Evolutionary conservation across 2,797 vertebrate genomes (phyloP).

Genomic region (Takifugu rubripes): DNA sequence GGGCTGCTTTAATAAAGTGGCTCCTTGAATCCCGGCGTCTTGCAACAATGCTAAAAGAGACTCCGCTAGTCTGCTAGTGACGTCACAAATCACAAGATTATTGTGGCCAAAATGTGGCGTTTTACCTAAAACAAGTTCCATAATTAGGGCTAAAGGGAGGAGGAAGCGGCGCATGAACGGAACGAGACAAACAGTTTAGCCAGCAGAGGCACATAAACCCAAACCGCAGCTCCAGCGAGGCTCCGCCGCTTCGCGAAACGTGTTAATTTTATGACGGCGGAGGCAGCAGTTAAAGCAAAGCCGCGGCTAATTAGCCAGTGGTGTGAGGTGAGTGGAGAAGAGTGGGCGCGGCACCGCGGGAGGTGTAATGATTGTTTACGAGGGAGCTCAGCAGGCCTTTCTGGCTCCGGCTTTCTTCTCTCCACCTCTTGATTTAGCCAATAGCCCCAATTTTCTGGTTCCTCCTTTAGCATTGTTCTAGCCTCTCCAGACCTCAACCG

Average conservation of each 20-base stretch:
- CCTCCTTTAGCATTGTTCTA: constrained; percentile 7
- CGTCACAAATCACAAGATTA: too few species aligned
- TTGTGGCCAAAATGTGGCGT: too few species aligned
- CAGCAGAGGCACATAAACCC: constrained; percentile 68
- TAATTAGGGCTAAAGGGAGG: too few species aligned
- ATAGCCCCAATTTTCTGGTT: constrained; percentile 21
- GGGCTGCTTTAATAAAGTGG: too few species aligned
- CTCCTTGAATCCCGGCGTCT: too few species aligned
- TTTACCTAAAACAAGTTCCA: too few species aligned
- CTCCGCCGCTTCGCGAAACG: constrained; percentile 66
- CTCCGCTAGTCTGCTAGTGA: too few species aligned
- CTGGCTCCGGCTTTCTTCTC: constrained; percentile 47
- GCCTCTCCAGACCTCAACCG: constrained; percentile 34
- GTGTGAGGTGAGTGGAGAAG: constrained; percentile 71
- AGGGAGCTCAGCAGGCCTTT: constrained; percentile 60
- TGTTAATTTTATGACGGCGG: constrained; percentile 76
- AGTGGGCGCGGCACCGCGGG: constrained; percentile 58
- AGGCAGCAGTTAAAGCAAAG: constrained; percentile 71
- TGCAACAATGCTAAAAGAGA: too few species aligned
- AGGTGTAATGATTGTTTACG: constrained; percentile 73
- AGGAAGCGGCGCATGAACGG: too few species aligned
- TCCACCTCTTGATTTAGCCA: constrained; percentile 40
- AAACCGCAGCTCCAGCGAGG: constrained; percentile 50
- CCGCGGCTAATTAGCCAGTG: constrained; percentile 66
- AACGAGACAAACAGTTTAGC: constrained; percentile 60